Evolutionary conservation across 2,888 invertebrate genomes (phyloP), one percentile per base, ranked within the genome.

Genomic region (Candidula unifasciata): DNA sequence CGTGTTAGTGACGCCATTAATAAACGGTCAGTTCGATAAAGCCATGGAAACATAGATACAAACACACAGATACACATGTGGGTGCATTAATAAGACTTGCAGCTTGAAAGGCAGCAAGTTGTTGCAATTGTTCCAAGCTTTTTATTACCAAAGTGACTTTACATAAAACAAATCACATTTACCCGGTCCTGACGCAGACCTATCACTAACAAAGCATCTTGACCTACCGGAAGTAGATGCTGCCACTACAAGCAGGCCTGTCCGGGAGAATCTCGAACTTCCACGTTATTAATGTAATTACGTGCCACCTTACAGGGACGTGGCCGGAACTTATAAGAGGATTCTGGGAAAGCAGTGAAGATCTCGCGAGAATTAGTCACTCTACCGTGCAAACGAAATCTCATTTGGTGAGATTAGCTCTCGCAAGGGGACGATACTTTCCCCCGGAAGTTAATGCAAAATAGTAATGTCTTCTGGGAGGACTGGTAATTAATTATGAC

Each of bases 241-340:
- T 35, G 60, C 35, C 37, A 35, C 60, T 35, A 24, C 16, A 21
- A 76, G 18, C 57, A n/a, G n/a, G 64, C 21, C 64, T 60, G 33
- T 21, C 6, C 21, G 6, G 33, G n/a, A 8, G 1, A 35, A 54
- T 13, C 30, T 35, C 21, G 21, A 30, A 35, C 27, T 66, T 30
- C 8, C 80, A 66, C 18, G 18, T 37, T 44, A 79, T 64, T 79
- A 79, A 66, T 64, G 33, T 44, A 79, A 79, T 60, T 79, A 37
- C 35, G 21, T 10, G 10, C 37, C 2, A 21, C 24, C 37, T 71
- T 71, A 37, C 1, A 21, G 21, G 13, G 71, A 71, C 37, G 21
- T 21, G 71, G 35, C 71, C 21, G 21, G 35, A 54, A 73, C 81
- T 35, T 71, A 37, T 54, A 81, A 71, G 21, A 82, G 60, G 54